These are phyloP conservation scores for Trachymyrmex cornetzi DNA, from an alignment of 1,140 invertebrate genomes.

Conservation along the genomic window DNA sequence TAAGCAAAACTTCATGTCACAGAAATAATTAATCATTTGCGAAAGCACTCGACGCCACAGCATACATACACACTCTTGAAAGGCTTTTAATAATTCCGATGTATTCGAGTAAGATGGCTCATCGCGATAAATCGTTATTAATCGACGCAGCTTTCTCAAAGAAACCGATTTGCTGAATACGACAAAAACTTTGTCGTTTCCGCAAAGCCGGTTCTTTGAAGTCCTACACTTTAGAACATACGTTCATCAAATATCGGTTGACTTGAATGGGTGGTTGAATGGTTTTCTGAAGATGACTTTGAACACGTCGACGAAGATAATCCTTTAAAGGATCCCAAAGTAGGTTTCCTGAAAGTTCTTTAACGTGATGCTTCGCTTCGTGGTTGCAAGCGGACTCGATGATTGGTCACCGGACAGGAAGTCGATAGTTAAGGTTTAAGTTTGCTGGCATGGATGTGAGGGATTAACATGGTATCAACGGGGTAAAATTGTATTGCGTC, in stretches of 20 bases:
- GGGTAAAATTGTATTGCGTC: not conserved
- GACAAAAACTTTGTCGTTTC: slow-evolving; percentile 45
- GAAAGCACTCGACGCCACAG: slow-evolving; percentile 15
- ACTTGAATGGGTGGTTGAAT: slow-evolving; percentile 47
- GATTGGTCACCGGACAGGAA: slow-evolving; percentile 51
- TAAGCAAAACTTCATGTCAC: slow-evolving; percentile 58
- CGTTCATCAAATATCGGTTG: slow-evolving; percentile 61
- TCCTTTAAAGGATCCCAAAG: slow-evolving; percentile 62
- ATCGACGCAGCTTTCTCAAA: slow-evolving; percentile 36
- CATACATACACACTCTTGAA: not conserved
- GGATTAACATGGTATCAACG: slow-evolving; percentile 9
- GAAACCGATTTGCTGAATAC: slow-evolving; percentile 60
- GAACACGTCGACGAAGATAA: slow-evolving; percentile 53
- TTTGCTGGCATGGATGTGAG: slow-evolving; percentile 24
- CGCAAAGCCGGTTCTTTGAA: slow-evolving; percentile 16
- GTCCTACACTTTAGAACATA: slow-evolving; percentile 23
- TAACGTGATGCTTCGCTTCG: slow-evolving; percentile 47
- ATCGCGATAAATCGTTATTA: slow-evolving; percentile 69
- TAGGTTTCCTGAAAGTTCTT: slow-evolving; percentile 45
- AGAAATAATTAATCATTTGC: slow-evolving; percentile 63
- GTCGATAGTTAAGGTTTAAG: slow-evolving; percentile 52
- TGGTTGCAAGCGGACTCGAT: slow-evolving; percentile 62
- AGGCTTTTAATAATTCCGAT: slow-evolving; percentile 51
- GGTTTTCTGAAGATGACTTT: slow-evolving; percentile 42
- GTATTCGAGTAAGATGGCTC: slow-evolving; percentile 33